Evolutionary conservation across 2,888 invertebrate genomes (phyloP), one percentile per base, ranked within the genome.

Genomic region (Lithophane semibrunnea): DNA sequence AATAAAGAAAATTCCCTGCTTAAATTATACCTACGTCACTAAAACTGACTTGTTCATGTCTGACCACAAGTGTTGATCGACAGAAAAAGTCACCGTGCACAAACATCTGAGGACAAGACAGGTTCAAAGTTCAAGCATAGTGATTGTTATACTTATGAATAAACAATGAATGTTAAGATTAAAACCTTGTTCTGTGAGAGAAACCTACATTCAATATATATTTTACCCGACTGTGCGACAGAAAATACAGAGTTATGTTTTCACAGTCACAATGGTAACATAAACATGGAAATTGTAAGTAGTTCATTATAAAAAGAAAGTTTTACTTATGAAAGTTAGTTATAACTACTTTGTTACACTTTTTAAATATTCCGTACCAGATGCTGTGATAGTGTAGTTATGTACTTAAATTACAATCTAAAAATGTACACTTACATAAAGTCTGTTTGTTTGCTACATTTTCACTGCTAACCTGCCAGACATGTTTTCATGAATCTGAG

Each of bases 81-180:
- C 18, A 65, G 2, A 49, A 60, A 58, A 65, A 16, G 52, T 52
- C 12, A 37, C 16, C 21, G 16, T 24, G 21, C 47, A 24, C 29
- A 37, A 52, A 16, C 24, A 18, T 42, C 5, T 47, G 42, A n/a
- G 58, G 18, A 44, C 49, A 66, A 29, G 16, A 21, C 49, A 5
- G 77, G 83, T 63, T 67, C 83, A 68, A 64, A 80, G 83, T 80
- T 77, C 79, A 76, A 76, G 42, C 21, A 56, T 4, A 76, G 13
- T 52, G 13, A 64, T 77, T 68, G 77, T 52, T 49, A 56, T 58
- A 37, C 52, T 44, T 67, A 63, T 77, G 44, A 64, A 68, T 77
- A 52, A 64, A 64, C 63, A 21, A 66, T 52, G 24, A 58, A 24
- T 49, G n/a, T 12, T 24, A 64, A 52, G 2, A 75, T 56, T 61